Evolutionary conservation across 2,797 vertebrate species (phyloP).

Genomic region (Lutjanus argentimaculatus): DNA sequence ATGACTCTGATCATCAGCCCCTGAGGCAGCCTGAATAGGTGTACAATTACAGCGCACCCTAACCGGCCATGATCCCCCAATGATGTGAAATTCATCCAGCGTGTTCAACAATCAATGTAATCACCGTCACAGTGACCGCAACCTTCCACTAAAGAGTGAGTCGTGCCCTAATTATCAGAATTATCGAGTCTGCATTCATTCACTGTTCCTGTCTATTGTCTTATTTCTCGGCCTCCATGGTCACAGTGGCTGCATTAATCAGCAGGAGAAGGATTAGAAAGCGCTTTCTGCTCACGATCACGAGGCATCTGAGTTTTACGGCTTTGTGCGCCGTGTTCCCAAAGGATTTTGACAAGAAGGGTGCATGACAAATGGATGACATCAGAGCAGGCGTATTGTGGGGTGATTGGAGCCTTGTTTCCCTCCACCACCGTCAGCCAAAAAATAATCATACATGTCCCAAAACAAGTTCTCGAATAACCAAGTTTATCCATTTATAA

Average conservation of each 20-base stretch:
- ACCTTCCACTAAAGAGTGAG: slow-evolving; percentile 54
- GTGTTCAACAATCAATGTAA: slow-evolving; percentile 67
- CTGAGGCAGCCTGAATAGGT: slow-evolving; percentile 65
- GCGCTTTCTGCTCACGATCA: slow-evolving; percentile 58
- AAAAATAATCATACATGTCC: slow-evolving; percentile 68
- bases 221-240: slow-evolving; percentile 46
- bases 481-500: slow-evolving; percentile 67
- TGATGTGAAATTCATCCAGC: slow-evolving; percentile 59
- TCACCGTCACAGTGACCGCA: slow-evolving; percentile 63
- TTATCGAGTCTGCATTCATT: slow-evolving; percentile 55
- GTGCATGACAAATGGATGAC: slow-evolving; percentile 77
- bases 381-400: slow-evolving; percentile 63
- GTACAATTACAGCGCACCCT: slow-evolving; percentile 66
- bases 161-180: slow-evolving; percentile 61
- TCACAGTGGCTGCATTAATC: slow-evolving; percentile 65
- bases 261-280: slow-evolving; percentile 59
- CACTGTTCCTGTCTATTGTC: slow-evolving; percentile 70
- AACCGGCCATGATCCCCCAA: slow-evolving; percentile 47
- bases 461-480: slow-evolving; percentile 65
- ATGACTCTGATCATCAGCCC: slow-evolving; percentile 73
- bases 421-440: slow-evolving; percentile 47
- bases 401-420: slow-evolving; percentile 72
- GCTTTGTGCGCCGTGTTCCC: slow-evolving; percentile 35
- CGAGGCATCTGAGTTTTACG: slow-evolving; percentile 59
- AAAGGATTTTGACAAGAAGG: slow-evolving; percentile 54